These are phyloP conservation scores for Meiosimyza decipiens DNA, from an alignment of 2,888 invertebrate genomes.

Conservation along the genomic window DNA sequence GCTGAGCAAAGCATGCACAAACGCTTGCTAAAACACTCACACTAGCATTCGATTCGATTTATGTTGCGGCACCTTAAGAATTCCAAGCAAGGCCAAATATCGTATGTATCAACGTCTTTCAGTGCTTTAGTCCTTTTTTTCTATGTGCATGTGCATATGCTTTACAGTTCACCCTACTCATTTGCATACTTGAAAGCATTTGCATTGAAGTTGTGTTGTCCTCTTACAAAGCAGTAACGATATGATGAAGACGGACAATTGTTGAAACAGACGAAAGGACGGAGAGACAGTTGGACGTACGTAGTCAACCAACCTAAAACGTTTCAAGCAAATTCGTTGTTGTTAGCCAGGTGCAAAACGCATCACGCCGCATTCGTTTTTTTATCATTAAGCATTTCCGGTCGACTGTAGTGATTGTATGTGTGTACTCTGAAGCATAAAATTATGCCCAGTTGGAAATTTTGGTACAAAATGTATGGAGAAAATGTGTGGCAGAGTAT, in stretches of 20 bases:
- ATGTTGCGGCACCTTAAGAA: constrained; percentile 9
- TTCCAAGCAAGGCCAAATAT: constrained; percentile 22
- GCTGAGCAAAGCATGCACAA: background rate
- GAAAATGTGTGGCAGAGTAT: no score
- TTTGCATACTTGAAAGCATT: constrained; percentile 32
- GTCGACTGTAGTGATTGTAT: background rate
- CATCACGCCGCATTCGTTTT: constrained; percentile 21
- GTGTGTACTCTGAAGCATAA: background rate
- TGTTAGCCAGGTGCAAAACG: constrained; percentile 29
- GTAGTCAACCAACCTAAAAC: background rate
- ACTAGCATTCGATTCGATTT: no score
- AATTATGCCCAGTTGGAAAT: no score
- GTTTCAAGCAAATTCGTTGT: background rate
- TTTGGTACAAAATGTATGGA: no score
- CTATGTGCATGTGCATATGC: no score
- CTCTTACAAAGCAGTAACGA: background rate
- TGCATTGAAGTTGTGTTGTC: background rate
- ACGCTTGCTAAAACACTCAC: background rate
- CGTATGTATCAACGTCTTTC: no score
- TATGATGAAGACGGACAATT: background rate
- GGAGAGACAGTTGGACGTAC: background rate
- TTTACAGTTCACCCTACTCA: background rate
- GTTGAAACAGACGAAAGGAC: background rate
- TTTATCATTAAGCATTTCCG: constrained; percentile 31
- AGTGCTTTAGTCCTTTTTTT: no score